phyloP scores from a whole-genome alignment of 2,113 vertebrate genomes.

The Propithecus coquereli region DNA sequence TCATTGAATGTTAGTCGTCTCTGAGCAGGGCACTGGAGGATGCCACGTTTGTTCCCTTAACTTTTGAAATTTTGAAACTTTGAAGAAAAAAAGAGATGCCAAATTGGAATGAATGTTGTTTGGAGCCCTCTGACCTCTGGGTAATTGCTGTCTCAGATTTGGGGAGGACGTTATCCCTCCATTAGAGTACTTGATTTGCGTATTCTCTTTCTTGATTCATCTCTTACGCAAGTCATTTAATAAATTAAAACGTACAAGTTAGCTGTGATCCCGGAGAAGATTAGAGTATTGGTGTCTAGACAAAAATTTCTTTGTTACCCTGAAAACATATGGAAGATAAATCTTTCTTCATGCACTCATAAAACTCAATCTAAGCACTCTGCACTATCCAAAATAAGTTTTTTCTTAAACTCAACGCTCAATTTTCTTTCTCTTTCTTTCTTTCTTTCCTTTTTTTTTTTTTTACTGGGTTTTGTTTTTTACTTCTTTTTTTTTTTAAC shows the following conservation, averaged over 20 bases:
- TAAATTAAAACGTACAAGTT: not conserved
- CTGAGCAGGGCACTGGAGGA: not conserved
- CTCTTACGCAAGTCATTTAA: not conserved
- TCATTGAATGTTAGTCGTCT: not conserved
- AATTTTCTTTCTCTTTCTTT: not conserved
- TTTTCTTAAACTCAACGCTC: not conserved
- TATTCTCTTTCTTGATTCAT: not conserved
- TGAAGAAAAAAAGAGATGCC: not conserved
- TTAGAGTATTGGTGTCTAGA: not conserved
- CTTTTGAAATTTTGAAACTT: not conserved
- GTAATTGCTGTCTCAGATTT: not conserved
- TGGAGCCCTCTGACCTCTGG: not conserved
- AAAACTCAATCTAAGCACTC: not conserved
- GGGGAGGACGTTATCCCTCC: not conserved
- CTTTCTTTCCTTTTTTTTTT: not conserved
- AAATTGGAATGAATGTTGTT: not conserved
- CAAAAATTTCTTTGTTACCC: slow-evolving; percentile 17
- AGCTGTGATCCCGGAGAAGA: not conserved
- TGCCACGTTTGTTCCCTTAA: not conserved
- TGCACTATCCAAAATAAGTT: not conserved
- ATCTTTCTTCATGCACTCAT: not conserved
- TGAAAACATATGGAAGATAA: not conserved
- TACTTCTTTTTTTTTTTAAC: not conserved
- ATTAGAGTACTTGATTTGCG: not conserved
- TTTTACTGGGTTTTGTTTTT: not conserved